Evolutionary conservation across 2,888 invertebrate species (phyloP), one percentile per base, ranked within the genome.

Genomic region (Girardia tigrina): DNA sequence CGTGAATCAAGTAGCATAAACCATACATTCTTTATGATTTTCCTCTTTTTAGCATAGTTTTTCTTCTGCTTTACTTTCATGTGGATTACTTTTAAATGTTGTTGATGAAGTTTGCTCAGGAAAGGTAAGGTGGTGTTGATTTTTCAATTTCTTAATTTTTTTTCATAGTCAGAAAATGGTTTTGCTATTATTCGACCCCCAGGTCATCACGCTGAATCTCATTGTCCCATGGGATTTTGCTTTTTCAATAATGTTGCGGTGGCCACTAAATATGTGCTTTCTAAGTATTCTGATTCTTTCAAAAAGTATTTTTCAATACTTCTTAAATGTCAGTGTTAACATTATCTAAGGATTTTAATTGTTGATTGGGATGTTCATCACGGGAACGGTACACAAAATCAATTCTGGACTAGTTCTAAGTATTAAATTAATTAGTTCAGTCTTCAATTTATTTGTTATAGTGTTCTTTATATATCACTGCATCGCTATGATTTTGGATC

Each of bases 381-480:
- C 16, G 8, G 36, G 16, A 36, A 36, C 16, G 36, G 36, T 36
- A 36, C 36, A 8, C 16, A 36, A 16, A 8, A 36, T 36, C 36
- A 16, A 36, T 36, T 36, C 36, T 36, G 36, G 36, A 36, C 36
- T 12, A 36, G 16, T 16, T 88, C 90, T 0, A 87, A 88, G 90
- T 90, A 8, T 36, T 12, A 16, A 56, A 56, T 4, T 56, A 12
- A 20, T 56, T 56, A 6, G 4, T 4, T 56, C 2, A 56, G 23
- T 4, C 23, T 12, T 2, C 4, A 12, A 2, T 12, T 56, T 6
- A 56, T 16, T 8, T 56, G n/a, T 56, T 12, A 36, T 8, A 36
- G 16, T 36, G 36, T 36, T 36, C 36, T 36, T 12, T 16, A 36
- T 36, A 16, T 36, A 36, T 36, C 36, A 12, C 36, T 36, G 8